Base-by-base conservation (phyloP, 1,140 invertebrate species). In the Drosophila lacertosa region DNA sequence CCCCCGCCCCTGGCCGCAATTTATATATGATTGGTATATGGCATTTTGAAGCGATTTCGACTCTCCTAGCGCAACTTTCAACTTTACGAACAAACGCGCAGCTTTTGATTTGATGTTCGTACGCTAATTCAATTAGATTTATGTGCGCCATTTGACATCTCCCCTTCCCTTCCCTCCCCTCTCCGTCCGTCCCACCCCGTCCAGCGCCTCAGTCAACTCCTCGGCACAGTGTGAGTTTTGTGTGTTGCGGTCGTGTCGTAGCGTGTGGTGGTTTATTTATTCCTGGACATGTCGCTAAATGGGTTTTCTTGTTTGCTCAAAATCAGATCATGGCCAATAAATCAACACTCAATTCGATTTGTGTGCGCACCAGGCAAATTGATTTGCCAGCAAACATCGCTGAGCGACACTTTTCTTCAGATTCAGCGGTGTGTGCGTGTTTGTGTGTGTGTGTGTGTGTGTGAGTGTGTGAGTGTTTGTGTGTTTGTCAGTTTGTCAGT, bases 281-380 rank as follows among this genome's bases (percentile, higher is more conserved):
- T 83, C 65, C 75, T 84, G 79, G 75, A 79, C 80, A 84, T 79
- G 62, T 63, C 72, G 80, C 75, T 80, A 83, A 79, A 84, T 82
- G 75, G 75, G 70, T 79, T 79, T 82, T 79, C 80, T 83, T 83
- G 70, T 83, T 83, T 84, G 71, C 69, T 84, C 75, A 76, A 84
- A 84, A 83, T 84, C 80, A 83, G 80, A 83, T 83, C 80, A 83
- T 86, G 76, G 80, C 67, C 80, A 84, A 83, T 86, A 83, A 83
- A 83, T 83, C 80, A 83, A 83, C 76, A 83, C 80, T 79, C 79
- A 75, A 82, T 82, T 83, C 74, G 79, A 82, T 81, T 83, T 74
- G 44, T 65, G 18, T 51, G 39, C 44, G 39, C 44, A 50, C 53
- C 62, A 42, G 58, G 57, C 65, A 68, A 68, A 68, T 68, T 53